Evolutionary conservation across 2,888 invertebrate species (phyloP).

Genomic region (Sarcophaga rosellei): DNA sequence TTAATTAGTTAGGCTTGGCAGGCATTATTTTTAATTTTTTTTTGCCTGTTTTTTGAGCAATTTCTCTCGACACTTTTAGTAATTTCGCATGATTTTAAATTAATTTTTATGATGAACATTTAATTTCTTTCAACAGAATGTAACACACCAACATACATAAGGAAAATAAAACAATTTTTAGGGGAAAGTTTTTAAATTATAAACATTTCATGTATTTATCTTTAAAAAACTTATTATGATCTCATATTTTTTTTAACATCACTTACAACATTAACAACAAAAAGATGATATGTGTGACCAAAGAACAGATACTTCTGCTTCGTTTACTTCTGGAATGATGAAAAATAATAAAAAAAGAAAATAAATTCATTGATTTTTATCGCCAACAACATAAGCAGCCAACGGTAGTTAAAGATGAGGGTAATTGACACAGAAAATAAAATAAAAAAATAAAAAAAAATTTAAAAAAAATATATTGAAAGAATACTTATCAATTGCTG

Average conservation of each 20-base stretch:
- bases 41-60: not conserved
- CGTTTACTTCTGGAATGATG: not conserved
- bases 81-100: not conserved
- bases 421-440: constrained; percentile 62
- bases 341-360: not conserved
- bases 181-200: constrained; percentile 14
- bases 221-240: not conserved
- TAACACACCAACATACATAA: not conserved
- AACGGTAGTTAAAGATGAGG: constrained; percentile 49
- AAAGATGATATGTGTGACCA: not conserved
- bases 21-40: not conserved
- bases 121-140: not conserved
- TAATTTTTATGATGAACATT: not conserved
- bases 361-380: constrained; percentile 42
- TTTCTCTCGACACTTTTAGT: not conserved
- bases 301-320: not conserved
- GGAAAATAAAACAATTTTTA: not conserved
- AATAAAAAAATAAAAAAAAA: constrained; percentile 12
- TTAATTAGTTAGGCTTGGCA: too few relatives aligned
- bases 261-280: not conserved
- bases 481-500: constrained; percentile 50
- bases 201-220: constrained; percentile 16
- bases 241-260: not conserved
- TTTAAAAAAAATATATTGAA: constrained; percentile 1
- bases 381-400: not conserved